A percentile compares a stretch with the other conserved stretches of the same genome.
These are phyloP conservation scores for Belgica antarctica DNA, from an alignment of 2,888 invertebrate species.

Conservation along the genomic window DNA sequence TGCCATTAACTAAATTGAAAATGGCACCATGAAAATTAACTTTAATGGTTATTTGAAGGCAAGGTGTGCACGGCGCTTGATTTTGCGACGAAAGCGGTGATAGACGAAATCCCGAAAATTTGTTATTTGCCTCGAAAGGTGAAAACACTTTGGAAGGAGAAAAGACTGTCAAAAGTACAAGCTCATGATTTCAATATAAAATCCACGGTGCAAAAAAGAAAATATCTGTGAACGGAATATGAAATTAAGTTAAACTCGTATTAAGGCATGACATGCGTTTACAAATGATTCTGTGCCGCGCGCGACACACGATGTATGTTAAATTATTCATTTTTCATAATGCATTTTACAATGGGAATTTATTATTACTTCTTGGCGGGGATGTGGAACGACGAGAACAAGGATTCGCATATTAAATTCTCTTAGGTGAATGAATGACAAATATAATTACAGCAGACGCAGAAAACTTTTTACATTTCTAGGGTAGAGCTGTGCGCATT, in stretches of 20 bases:
- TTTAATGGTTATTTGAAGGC: slow-evolving; percentile 27
- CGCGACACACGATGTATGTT: slow-evolving; percentile 26
- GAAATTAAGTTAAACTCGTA: slow-evolving; percentile 35
- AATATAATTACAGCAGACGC: too few species aligned
- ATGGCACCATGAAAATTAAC: slow-evolving; percentile 33
- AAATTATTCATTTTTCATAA: slow-evolving; percentile 36
- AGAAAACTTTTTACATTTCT: too few species aligned
- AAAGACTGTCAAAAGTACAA: slow-evolving; percentile 25
- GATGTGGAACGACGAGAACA: too few species aligned
- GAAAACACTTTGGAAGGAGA: neutral
- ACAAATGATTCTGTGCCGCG: slow-evolving; percentile 36
- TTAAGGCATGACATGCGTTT: slow-evolving; percentile 36
- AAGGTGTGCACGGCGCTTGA: slow-evolving; percentile 26
- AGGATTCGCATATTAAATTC: neutral
- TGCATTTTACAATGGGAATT: slow-evolving; percentile 29
- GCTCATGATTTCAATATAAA: slow-evolving; percentile 3
- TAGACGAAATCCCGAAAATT: neutral
- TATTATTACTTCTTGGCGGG: neutral
- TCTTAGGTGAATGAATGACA: neutral
- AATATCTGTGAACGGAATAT: slow-evolving; percentile 28
- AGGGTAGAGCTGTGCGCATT: too few species aligned
- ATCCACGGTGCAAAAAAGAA: neutral
- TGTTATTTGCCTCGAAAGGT: neutral
- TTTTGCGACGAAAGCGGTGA: neutral
- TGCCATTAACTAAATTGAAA: slow-evolving; percentile 41